phyloP scores from a whole-genome alignment of 2,797 vertebrate genomes.

The Chrosomus eos region DNA sequence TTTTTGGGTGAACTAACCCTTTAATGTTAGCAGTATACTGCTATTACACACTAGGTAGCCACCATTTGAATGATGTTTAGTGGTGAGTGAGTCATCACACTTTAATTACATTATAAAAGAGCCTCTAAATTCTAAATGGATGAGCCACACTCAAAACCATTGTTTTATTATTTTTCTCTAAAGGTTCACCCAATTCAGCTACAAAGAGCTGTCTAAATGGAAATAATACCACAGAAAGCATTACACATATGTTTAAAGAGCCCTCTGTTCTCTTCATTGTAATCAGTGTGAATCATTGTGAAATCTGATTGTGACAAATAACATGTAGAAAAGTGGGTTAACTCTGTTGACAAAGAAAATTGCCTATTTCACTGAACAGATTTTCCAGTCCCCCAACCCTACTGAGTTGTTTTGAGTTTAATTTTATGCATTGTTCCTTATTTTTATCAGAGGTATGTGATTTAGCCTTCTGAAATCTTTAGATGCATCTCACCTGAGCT shows the following conservation, averaged over 20 bases:
- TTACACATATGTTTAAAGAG: slow-evolving; percentile 16
- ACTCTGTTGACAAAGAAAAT: slow-evolving; percentile 10
- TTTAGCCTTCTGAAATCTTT: slow-evolving; percentile 9
- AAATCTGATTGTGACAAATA: background rate
- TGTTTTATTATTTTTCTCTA: slow-evolving; percentile 7
- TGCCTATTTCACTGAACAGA: background rate
- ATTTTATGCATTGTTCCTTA: background rate
- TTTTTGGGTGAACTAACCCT: too few relatives aligned
- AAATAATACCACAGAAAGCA: background rate
- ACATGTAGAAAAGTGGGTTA: slow-evolving; percentile 30
- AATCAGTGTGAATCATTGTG: background rate
- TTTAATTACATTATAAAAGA: slow-evolving; percentile 20
- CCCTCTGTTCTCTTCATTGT: background rate
- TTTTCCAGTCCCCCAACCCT: background rate
- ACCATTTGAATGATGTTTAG: slow-evolving; percentile 16
- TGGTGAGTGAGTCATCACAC: background rate
- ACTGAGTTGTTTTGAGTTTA: background rate
- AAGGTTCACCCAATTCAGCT: slow-evolving; percentile 3
- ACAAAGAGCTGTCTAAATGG: slow-evolving; percentile 13
- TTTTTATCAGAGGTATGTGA: background rate
- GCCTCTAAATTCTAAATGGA: background rate
- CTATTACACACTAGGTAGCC: background rate
- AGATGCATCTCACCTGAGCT: background rate
- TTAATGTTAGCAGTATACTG: background rate
- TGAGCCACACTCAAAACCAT: background rate